Percentiles rank a stretch among this genome's conserved stretches.
Evolutionary conservation across 2,888 invertebrate species (phyloP).

Genomic region (Brenthis ino): DNA sequence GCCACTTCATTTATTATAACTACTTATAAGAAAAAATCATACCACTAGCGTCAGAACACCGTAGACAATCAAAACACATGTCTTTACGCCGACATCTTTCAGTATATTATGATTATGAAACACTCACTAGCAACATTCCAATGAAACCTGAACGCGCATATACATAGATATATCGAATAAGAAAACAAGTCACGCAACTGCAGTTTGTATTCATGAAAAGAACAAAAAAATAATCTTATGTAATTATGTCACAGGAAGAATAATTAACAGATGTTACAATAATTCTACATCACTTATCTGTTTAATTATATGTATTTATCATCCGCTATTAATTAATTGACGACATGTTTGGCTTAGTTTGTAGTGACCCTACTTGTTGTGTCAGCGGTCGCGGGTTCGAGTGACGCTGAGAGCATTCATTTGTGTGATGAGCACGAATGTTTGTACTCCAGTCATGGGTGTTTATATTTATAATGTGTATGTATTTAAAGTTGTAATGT

Average conservation of each 20-base stretch:
- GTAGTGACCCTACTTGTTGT: too few species aligned
- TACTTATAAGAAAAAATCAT: constrained; percentile 36
- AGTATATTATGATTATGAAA: constrained; percentile 49
- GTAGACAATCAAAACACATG: constrained; percentile 64
- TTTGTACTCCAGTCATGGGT: too few species aligned
- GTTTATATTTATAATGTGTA: too few species aligned
- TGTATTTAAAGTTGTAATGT: too few species aligned
- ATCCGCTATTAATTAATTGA: too few species aligned
- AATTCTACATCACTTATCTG: background rate
- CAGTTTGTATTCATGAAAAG: constrained; percentile 13
- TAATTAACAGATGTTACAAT: constrained; percentile 4
- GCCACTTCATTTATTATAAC: constrained; percentile 17
- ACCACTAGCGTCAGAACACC: constrained; percentile 48
- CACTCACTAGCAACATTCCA: constrained; percentile 43
- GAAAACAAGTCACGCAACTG: constrained; percentile 31
- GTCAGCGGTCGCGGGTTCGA: too few species aligned
- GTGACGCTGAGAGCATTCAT: too few species aligned
- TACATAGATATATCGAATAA: constrained; percentile 27
- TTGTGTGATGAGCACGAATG: too few species aligned
- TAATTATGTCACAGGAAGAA: background rate
- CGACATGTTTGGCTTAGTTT: too few species aligned
- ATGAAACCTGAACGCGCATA: constrained; percentile 45
- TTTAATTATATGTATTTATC: too few species aligned
- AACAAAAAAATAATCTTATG: constrained; percentile 1
- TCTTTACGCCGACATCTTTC: constrained; percentile 47